These are phyloP conservation scores for Gallinago jamesoni DNA, from an alignment of 2,113 vertebrate species.

Conservation along the genomic window DNA sequence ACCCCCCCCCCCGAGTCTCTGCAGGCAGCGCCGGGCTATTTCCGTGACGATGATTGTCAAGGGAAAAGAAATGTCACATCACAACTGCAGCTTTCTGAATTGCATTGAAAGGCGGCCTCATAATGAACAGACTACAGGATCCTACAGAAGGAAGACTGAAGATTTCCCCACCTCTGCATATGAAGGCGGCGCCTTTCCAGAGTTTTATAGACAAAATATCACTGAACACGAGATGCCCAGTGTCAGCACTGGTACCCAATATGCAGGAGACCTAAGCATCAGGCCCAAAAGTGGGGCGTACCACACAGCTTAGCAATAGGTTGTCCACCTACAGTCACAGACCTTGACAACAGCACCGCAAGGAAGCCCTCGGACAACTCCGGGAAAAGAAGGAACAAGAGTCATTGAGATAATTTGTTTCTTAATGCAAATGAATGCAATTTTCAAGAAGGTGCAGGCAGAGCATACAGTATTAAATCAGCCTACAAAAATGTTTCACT, in stretches of 20 bases:
- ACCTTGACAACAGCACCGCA: neutral
- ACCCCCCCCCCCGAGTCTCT: rapidly evolving
- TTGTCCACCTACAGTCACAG: neutral
- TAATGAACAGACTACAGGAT: neutral
- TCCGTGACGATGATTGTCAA: neutral
- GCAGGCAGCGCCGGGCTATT: neutral
- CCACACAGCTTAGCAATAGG: neutral
- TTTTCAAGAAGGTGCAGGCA: neutral
- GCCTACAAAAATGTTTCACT: neutral
- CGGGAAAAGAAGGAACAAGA: neutral
- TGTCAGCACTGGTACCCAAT: neutral
- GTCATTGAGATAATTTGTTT: rapidly evolving
- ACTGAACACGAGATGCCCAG: neutral
- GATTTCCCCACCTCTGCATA: neutral
- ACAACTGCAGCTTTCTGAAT: neutral
- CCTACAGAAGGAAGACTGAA: neutral
- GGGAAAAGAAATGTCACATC: neutral
- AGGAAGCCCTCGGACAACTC: rapidly evolving
- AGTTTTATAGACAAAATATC: neutral
- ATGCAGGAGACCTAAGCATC: rapidly evolving
- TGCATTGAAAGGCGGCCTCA: rapidly evolving
- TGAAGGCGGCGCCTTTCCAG: neutral
- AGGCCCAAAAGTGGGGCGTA: neutral
- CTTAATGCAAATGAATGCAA: rapidly evolving
- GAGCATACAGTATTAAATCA: neutral